These are phyloP conservation scores for Stomorhina lunata DNA, from an alignment of 2,888 invertebrate genomes.

Conservation along the genomic window DNA sequence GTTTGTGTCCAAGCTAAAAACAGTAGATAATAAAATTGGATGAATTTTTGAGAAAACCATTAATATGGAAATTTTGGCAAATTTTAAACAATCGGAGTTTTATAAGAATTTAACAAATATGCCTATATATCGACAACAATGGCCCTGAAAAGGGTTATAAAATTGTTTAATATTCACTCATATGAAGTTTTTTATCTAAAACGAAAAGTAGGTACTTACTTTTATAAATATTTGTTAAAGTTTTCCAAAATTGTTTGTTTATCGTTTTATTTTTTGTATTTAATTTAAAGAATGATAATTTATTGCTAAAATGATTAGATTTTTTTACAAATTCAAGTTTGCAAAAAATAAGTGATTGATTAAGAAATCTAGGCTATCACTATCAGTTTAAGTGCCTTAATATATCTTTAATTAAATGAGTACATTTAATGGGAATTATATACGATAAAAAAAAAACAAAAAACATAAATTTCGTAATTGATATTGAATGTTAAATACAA, in stretches of 20 bases:
- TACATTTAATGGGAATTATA: too few species aligned
- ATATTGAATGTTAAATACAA: neutral
- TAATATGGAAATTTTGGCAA: too few species aligned
- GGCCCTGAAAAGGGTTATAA: too few species aligned
- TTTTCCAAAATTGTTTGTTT: neutral
- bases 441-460: neutral
- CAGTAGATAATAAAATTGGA: too few species aligned
- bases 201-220: too few species aligned
- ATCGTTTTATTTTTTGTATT: neutral
- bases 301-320: neutral
- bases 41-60: too few species aligned
- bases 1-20: too few species aligned
- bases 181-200: neutral
- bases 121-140: too few species aligned
- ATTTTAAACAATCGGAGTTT: too few species aligned
- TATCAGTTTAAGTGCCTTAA: neutral
- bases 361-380: conserved; percentile 14
- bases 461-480: neutral
- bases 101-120: too few species aligned
- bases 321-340: neutral
- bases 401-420: neutral
- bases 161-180: neutral
- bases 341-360: neutral
- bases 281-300: neutral
- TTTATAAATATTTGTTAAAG: too few species aligned